Conservation (phyloP, 2,888 invertebrate species). For the Aporophyla lueneburgensis region DNA sequence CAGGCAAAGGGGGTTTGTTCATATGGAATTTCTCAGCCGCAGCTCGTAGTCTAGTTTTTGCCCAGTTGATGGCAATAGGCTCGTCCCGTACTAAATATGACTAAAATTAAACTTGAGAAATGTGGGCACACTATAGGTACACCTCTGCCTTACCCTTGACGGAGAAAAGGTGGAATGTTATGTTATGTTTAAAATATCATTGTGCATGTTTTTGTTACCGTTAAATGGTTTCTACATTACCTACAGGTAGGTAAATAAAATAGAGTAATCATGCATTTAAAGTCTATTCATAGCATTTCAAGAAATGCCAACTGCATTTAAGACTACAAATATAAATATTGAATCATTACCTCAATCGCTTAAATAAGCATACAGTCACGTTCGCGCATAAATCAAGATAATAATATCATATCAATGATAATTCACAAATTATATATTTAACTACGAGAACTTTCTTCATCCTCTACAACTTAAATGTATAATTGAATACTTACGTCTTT, state of each 20-base stretch:
- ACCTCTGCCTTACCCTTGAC: no score
- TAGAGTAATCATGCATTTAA: no score
- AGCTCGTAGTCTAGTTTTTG: neutral
- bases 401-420: constrained; percentile 19
- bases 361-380: constrained; percentile 2
- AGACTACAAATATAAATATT: neutral
- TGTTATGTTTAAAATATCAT: neutral
- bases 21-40: neutral
- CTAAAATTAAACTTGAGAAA: no score
- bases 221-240: neutral
- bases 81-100: no score
- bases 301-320: constrained; percentile 2
- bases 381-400: constrained; percentile 39
- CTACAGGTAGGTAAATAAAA: neutral
- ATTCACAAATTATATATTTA: constrained; percentile 34
- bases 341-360: neutral
- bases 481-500: constrained; percentile 47
- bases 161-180: no score
- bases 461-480: constrained; percentile 25
- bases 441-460: constrained; percentile 38
- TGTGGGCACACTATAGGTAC: no score
- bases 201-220: no score
- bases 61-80: no score
- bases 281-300: neutral
- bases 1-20: no score